Conservation (phyloP, 2,113 vertebrate species). For the Austrofundulus limnaeus region DNA sequence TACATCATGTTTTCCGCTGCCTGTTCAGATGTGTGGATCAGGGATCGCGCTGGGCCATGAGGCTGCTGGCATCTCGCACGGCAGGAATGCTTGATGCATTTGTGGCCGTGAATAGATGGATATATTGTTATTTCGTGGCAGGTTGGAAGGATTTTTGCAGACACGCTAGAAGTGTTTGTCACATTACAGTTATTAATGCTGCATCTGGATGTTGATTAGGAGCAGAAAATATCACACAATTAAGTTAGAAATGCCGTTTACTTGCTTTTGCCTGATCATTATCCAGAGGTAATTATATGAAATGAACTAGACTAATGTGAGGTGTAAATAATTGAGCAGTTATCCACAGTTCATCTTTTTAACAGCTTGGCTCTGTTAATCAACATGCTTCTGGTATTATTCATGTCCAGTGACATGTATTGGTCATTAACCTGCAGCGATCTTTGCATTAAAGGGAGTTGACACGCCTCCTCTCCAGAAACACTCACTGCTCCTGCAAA, state of each 20-base stretch:
- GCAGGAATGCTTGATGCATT: slow-evolving; percentile 20
- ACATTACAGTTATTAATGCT: slow-evolving; percentile 3
- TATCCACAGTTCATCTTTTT: slow-evolving; percentile 13
- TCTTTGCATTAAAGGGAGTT: neutral
- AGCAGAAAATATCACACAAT: slow-evolving; percentile 4
- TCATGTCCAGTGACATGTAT: slow-evolving; percentile 19
- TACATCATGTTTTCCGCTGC: slow-evolving; percentile 41
- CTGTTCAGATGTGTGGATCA: slow-evolving; percentile 9
- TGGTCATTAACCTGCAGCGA: slow-evolving; percentile 2
- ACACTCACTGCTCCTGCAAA: neutral
- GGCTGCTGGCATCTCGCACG: slow-evolving; percentile 14
- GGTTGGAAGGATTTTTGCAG: slow-evolving; percentile 11
- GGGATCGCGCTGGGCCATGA: slow-evolving; percentile 19
- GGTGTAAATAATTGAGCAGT: slow-evolving; percentile 43
- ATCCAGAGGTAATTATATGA: slow-evolving; percentile 36
- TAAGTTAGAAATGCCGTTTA: slow-evolving; percentile 18
- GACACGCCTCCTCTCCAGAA: neutral
- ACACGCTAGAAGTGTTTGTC: neutral
- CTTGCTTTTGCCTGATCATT: slow-evolving; percentile 15
- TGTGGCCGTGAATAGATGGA: slow-evolving; percentile 19
- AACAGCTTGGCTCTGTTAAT: slow-evolving; percentile 40
- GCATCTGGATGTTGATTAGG: slow-evolving; percentile 22
- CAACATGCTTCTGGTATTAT: slow-evolving; percentile 12
- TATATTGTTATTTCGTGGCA: slow-evolving; percentile 9
- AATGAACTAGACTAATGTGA: slow-evolving; percentile 30